Percentiles rank a stretch among this genome's conserved stretches.
Conservation (phyloP, 2,888 invertebrate genomes). For the Xylota segnis region DNA sequence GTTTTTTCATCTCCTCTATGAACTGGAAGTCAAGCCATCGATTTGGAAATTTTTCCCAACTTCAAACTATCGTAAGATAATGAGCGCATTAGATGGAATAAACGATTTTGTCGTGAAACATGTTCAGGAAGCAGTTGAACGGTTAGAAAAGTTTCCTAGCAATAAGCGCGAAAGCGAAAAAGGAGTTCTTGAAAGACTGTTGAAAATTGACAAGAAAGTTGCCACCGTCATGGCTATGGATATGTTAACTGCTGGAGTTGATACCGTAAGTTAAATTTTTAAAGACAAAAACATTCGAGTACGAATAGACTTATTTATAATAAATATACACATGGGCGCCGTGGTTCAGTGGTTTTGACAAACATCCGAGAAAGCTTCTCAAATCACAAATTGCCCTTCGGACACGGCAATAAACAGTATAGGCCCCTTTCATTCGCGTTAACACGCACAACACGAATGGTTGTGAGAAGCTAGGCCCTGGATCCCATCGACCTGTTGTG, state of each 20-base stretch:
- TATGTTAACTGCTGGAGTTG: conserved; percentile 89
- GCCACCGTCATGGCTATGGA: conserved; percentile 89
- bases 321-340: no score
- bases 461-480: no score
- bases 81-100: conserved; percentile 79
- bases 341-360: no score
- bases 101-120: conserved; percentile 79
- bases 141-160: conserved; percentile 75
- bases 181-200: conserved; percentile 88
- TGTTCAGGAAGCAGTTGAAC: conserved; percentile 82
- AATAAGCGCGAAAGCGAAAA: conserved; percentile 80
- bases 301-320: no score
- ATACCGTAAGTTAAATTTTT: conserved; percentile 86
- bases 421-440: no score
- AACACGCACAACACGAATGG: no score
- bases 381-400: no score
- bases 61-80: conserved; percentile 77
- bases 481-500: no score
- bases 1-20: conserved; percentile 67
- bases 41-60: conserved; percentile 79
- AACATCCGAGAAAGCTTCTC: no score
- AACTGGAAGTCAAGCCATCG: conserved; percentile 79
- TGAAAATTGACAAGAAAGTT: conserved; percentile 87
- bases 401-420: no score
- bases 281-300: no score